Percentiles rank a stretch among this genome's conserved stretches.
phyloP scores from a whole-genome alignment of 2,113 vertebrate species.

The Rhagologus leucostigma region DNA sequence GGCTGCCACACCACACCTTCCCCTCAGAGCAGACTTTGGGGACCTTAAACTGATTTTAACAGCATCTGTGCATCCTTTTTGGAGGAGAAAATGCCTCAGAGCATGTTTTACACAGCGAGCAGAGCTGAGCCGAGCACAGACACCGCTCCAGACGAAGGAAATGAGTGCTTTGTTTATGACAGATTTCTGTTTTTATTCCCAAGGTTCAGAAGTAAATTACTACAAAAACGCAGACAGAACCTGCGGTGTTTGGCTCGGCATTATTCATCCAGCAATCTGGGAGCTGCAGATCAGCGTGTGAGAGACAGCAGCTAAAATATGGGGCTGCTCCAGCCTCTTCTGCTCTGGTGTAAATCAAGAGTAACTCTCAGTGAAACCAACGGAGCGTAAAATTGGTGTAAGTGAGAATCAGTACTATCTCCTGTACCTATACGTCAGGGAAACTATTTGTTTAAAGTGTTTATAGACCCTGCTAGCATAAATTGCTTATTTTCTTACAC shows the following conservation, averaged over 20 bases:
- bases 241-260: not conserved
- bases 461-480: not conserved
- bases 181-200: conserved; percentile 38
- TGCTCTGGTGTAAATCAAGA: conserved; percentile 21
- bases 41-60: not conserved
- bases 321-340: not conserved
- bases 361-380: not conserved
- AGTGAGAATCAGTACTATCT: conserved; percentile 19
- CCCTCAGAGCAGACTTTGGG: not conserved
- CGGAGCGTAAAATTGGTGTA: conserved; percentile 39
- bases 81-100: not conserved
- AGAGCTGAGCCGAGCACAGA: fast-evolving
- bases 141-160: not conserved
- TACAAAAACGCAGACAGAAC: conserved; percentile 19
- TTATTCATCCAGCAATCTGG: conserved; percentile 23
- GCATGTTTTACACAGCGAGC: not conserved
- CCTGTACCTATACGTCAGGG: not conserved
- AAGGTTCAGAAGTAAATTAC: conserved; percentile 54
- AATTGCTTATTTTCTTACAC: conserved; percentile 42
- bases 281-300: not conserved
- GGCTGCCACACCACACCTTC: not conserved
- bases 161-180: conserved; percentile 38
- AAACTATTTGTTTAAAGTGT: conserved; percentile 39
- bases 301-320: conserved; percentile 38
- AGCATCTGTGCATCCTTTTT: not conserved